Conservation (phyloP, 2,888 invertebrate species). For the Lasioglossum zephyrum region DNA sequence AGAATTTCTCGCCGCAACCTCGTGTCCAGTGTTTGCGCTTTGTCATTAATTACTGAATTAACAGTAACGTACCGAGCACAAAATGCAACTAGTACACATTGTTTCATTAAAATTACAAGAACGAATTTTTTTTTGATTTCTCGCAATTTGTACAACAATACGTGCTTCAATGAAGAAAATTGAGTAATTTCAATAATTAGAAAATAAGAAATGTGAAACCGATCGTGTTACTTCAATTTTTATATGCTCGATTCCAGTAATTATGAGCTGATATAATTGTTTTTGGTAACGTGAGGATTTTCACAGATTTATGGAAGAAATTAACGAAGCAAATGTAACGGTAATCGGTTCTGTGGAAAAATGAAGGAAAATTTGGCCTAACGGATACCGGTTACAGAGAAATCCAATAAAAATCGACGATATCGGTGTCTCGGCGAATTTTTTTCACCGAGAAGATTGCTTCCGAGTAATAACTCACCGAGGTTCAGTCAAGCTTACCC, state of each 20-base stretch:
- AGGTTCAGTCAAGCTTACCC: constrained; percentile 41
- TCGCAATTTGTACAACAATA: too few species aligned
- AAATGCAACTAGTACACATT: too few species aligned
- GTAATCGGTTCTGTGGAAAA: not conserved
- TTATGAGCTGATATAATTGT: too few species aligned
- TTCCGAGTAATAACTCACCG: constrained; percentile 36
- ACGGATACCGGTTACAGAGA: constrained; percentile 3
- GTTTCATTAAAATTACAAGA: too few species aligned
- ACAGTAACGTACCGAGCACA: too few species aligned
- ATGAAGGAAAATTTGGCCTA: not conserved
- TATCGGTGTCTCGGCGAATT: constrained; percentile 8
- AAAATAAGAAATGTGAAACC: too few species aligned
- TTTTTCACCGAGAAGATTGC: constrained; percentile 41
- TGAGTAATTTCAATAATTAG: too few species aligned
- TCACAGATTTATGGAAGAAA: not conserved
- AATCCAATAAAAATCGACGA: constrained; percentile 23
- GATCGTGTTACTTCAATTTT: too few species aligned
- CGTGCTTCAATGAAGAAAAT: too few species aligned
- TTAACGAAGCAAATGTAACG: not conserved
- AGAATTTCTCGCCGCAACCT: constrained; percentile 37
- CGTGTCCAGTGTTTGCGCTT: not conserved
- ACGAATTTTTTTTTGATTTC: too few species aligned
- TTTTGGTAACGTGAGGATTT: not conserved
- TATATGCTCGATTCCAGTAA: too few species aligned
- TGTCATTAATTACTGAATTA: not conserved